Percentiles rank a stretch among this genome's conserved stretches.
These are phyloP conservation scores for Dallia pectoralis DNA, from an alignment of 2,797 vertebrate genomes.

Conservation along the genomic window DNA sequence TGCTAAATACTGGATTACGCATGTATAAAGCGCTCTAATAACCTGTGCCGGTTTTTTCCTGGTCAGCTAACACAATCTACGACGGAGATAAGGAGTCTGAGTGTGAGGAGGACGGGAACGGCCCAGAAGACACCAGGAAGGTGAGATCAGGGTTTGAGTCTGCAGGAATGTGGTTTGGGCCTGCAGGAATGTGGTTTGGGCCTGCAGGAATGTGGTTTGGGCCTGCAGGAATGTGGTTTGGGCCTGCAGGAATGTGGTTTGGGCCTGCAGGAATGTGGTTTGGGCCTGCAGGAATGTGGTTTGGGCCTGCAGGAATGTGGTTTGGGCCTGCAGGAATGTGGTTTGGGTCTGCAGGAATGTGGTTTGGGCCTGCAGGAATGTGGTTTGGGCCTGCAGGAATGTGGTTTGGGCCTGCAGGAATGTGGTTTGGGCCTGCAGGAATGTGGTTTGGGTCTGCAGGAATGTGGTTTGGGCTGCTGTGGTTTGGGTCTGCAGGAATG, in stretches of 20 bases:
- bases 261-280: no score
- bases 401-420: background rate
- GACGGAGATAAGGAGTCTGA: constrained; percentile 97
- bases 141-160: constrained; percentile 58
- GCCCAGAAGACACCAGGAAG: constrained; percentile 93
- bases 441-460: background rate
- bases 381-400: no score
- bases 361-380: background rate
- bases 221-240: no score
- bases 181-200: background rate
- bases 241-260: no score
- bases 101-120: constrained; percentile 87
- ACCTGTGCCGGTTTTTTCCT: constrained; percentile 24
- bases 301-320: no score
- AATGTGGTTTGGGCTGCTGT: no score
- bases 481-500: background rate
- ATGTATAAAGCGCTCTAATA: background rate
- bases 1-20: background rate
- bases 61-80: constrained; percentile 86
- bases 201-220: no score
- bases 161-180: no score
- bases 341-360: no score
- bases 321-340: no score
- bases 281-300: no score
- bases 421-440: no score